Base-by-base conservation (phyloP, 2,113 vertebrate species). In the Lucifuga dentata region DNA sequence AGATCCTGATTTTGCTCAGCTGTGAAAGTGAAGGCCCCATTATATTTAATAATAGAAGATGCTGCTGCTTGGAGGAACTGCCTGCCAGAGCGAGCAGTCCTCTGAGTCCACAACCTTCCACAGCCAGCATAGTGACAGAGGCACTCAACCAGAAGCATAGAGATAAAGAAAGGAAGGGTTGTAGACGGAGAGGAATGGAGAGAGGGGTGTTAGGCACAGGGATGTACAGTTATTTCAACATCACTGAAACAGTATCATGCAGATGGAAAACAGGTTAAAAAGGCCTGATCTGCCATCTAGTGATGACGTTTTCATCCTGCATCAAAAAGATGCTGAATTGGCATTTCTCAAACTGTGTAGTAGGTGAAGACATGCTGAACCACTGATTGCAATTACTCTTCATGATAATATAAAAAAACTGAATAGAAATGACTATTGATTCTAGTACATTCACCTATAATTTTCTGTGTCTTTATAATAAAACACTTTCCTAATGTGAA, bases 11-110 rank as follows among this genome's bases (percentile, higher is more conserved):
- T 1, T 20, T 23, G 8, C 44, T 57, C 56, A 35, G 46, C 70
- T 74, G 73, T 45, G 49, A 74, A 84, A 69, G 78, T 48, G 71
- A 76, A 76, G 66, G 61, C 75, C 73, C 76, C 32, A 20, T 74
- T 84, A 65, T 59, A 60, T 69, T 88, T 49, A 87, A 90, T 89
- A 90, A 90, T 89, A 78, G 68, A 91, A 76, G 71, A 86, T 63
- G 55, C 68, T 75, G 81, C 79, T 36, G 72, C 43, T 43, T 12
- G 26, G 26, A 51, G 59, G 67, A 73, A 81, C 32, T 15, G 40
- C 12, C 69, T 72, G 75, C 46, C 60, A 68, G 59, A 55, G 68
- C 74, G 64, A 61, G 69, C 64, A 72, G 11, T 49, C 64, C 59
- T 35, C 38, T 21, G 57, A 80, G 68, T 51, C 69, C 45, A 55